Evolutionary conservation across 92 coral and sea anemone genomes (phyloP), one percentile per base, ranked within the genome.

Genomic region (Pocillopora grandis): DNA sequence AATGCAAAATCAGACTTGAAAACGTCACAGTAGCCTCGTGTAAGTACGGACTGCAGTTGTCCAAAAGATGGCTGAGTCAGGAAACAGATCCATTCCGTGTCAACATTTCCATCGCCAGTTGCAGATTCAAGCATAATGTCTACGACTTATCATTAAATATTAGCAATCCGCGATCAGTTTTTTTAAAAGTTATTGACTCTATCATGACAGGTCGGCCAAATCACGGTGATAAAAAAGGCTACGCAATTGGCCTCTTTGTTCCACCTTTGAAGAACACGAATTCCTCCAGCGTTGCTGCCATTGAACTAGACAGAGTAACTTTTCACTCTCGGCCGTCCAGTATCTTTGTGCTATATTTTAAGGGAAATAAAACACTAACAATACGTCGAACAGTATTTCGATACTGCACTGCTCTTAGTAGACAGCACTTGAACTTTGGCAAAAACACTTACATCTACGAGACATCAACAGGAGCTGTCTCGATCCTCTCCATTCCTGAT

Each of bases 241-340:
- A 62, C 15, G 80, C 86, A 1, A 66, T 83, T 62, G 73, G 80
- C 20, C 52, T 83, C 18, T 27, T 14, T 12, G 33, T 74, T 10
- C 77, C 77, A 13, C 8, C 77, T n/a, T 11, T 71, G 76, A 66
- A 58, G 21, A 58, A 58, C 60, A 21, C 10, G 57, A 72, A 42
- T 2, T 6, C 19, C 19, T 72, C 86, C 10, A 73, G 73, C 52
- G 8, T 3, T 18, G 86, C 80, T 52, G 21, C 42, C 6, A 57
- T 83, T 12, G 60, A 65, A 31, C 52, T 83, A 21, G 74, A 72
- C 80, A 73, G n/a, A 27, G 86, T 83, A 3, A 62, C 56, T 55
- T 83, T 83, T 55, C 15, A 83, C 68, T 52, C 86, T 21, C 80
- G 86, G 3, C 86, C 86, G 10, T 63, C 86, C 66, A 83, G 80